phyloP scores from a whole-genome alignment of 2,888 invertebrate species.

The Galeopsomyia nigrocyanea region DNA sequence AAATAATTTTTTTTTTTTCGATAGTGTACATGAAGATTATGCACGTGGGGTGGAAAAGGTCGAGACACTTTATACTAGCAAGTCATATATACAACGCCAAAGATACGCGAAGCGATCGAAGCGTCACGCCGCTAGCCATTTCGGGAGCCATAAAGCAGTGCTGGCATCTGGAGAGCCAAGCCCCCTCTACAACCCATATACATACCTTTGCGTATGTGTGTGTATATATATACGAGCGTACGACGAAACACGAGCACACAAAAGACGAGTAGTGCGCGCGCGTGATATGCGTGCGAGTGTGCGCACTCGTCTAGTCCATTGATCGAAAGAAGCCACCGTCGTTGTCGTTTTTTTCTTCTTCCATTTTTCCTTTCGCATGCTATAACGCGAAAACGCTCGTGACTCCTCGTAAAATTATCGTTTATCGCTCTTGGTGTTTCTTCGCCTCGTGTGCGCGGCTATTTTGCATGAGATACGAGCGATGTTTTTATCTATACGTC shows the following conservation, averaged over 20 bases:
- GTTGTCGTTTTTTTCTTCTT: not conserved
- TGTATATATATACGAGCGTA: constrained; percentile 49
- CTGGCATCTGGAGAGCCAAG: constrained; percentile 57
- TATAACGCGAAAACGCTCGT: constrained; percentile 32
- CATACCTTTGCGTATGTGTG: not conserved
- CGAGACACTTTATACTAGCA: not conserved
- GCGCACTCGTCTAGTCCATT: constrained; percentile 64
- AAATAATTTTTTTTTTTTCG: too few species aligned
- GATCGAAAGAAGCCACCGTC: constrained; percentile 59
- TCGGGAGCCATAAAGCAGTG: constrained; percentile 62
- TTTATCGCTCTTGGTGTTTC: constrained; percentile 44
- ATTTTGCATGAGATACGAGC: constrained; percentile 41
- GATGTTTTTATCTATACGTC: constrained; percentile 17
- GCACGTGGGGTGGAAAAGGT: too few species aligned
- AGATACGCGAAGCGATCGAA: constrained; percentile 56
- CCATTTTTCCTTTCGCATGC: constrained; percentile 18
- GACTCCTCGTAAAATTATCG: constrained; percentile 45
- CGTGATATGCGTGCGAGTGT: constrained; percentile 59
- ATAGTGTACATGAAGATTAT: too few species aligned
- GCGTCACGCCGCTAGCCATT: constrained; percentile 59
- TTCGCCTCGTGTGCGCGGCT: constrained; percentile 30
- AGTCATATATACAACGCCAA: not conserved
- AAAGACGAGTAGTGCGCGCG: constrained; percentile 51
- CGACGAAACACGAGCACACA: constrained; percentile 53
- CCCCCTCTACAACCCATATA: not conserved